Conservation (phyloP, 2,797 vertebrate genomes). For the Notoglanidium macrostoma region DNA sequence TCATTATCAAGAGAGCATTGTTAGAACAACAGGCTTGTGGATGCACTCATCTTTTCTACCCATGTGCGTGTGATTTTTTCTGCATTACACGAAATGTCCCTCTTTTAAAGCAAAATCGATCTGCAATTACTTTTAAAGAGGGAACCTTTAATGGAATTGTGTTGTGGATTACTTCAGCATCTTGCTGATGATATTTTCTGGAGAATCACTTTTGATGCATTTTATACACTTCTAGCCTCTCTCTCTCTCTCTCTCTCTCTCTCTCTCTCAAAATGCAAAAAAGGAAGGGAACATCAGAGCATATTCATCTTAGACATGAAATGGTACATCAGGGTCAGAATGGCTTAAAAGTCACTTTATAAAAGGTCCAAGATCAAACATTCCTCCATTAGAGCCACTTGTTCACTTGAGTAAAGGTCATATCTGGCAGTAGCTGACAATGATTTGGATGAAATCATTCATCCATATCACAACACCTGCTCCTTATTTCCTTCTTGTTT, state of each 20-base stretch:
- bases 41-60: conserved; percentile 1
- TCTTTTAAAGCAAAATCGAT: conserved; percentile 49
- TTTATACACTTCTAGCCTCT: not conserved
- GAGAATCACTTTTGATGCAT: conserved; percentile 50
- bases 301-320: not conserved
- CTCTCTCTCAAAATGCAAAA: not conserved
- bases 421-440: not conserved
- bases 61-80: not conserved
- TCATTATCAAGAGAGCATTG: not conserved
- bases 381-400: conserved; percentile 2
- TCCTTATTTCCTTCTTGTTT: not conserved
- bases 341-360: not conserved
- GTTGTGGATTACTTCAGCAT: conserved; percentile 29
- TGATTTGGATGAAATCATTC: not conserved
- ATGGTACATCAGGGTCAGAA: not conserved
- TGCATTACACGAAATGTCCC: conserved; percentile 27
- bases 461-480: not conserved
- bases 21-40: not conserved
- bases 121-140: conserved; percentile 33
- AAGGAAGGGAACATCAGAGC: not conserved
- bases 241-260: not conserved
- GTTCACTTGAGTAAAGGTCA: not conserved
- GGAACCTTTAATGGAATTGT: conserved; percentile 37
- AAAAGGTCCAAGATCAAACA: not conserved
- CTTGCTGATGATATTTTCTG: conserved; percentile 42